Base-by-base conservation (phyloP, 1,140 invertebrate genomes). In the Hypsibius dujardini region DNA sequence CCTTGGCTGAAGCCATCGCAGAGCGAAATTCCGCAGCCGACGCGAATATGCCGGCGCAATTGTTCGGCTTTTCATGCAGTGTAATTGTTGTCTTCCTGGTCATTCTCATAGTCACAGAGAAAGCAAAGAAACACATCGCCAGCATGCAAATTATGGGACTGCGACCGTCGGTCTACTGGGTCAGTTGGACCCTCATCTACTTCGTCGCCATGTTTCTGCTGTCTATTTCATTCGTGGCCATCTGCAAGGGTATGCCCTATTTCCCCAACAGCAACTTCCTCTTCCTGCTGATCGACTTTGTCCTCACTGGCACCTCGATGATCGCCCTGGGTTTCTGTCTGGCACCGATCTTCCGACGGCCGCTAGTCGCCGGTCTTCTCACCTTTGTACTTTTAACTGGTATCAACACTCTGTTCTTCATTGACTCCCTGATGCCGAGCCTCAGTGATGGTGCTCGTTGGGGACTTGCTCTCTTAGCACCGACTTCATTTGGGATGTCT, bases 91-190 rank as follows among this genome's bases (percentile, higher is more conserved):
- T 56, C 50, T 56, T 56, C 50, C n/a, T 92, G 2, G 80, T 89
- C 62, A 88, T 90, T 77, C 81, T 88, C 56, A 86, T 92, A 67
- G 88, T 92, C 0, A 87, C 87, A 1, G 90, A 92, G 77, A 92
- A 92, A 76, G 89, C 91, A 78, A 88, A 87, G 73, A 90, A 89
- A 77, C 89, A 90, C 69, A 86, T 89, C 76, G 89, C 90, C 77
- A 87, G 87, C 15, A 88, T 92, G 87, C 86, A 87, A 79, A 90
- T 91, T 74, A 90, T 91, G 87, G 90, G 90, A 1, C 77, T 91
- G 2, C 85, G 84, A 72, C 88, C 89, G 80, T 87, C 87, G 1
- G 86, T 88, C 46, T 90, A 89, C 80, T 92, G 89, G 89, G 7
- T 56, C 7, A 56, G 50, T n/a, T 56, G 50, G 50, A 7, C n/a